phyloP scores from a whole-genome alignment of 92 coral and sea anemone genomes.

The Porites lobata region DNA sequence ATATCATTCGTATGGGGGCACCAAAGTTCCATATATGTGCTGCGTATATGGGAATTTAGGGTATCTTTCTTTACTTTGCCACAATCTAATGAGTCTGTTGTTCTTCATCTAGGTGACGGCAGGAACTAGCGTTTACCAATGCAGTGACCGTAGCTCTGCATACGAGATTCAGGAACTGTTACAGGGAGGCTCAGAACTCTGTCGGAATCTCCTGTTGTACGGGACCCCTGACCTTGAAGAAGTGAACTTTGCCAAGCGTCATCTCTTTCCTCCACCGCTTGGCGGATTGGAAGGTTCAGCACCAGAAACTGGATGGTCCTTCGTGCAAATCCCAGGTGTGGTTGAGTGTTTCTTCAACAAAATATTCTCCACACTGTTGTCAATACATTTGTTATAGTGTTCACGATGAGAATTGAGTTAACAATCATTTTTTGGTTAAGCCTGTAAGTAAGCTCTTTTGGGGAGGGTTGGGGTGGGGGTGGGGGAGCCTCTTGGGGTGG shows the following conservation, averaged over 20 bases:
- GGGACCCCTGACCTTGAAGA: conserved; percentile 81
- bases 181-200: conserved; percentile 81
- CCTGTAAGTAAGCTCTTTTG: too few species aligned
- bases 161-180: conserved; percentile 79
- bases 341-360: not conserved
- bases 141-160: conserved; percentile 96
- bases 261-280: conserved; percentile 83
- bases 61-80: too few species aligned
- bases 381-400: too few species aligned
- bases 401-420: too few species aligned
- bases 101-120: conserved; percentile 79
- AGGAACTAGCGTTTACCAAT: conserved; percentile 80
- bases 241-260: conserved; percentile 67
- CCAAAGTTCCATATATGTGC: too few species aligned
- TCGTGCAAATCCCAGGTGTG: conserved; percentile 95
- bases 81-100: not conserved
- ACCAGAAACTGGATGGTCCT: conserved; percentile 96
- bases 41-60: too few species aligned
- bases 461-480: too few species aligned
- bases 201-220: conserved; percentile 77
- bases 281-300: conserved; percentile 96
- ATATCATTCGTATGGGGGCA: too few species aligned
- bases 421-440: too few species aligned
- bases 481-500: too few species aligned
- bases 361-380: too few species aligned